These are phyloP conservation scores for Ametastegia equiseti DNA, from an alignment of 2,888 invertebrate species.

Conservation along the genomic window DNA sequence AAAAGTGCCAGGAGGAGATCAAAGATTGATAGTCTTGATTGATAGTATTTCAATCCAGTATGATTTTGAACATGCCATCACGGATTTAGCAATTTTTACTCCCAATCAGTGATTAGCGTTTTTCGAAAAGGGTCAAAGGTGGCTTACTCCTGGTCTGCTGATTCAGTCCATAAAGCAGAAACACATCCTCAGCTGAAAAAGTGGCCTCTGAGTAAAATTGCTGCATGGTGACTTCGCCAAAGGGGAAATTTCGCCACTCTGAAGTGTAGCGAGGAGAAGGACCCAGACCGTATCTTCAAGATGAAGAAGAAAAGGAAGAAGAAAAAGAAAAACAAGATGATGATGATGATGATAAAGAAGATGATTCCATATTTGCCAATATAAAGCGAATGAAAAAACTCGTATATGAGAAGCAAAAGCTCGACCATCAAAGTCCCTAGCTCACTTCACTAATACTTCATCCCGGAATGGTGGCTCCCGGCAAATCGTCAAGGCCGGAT, in stretches of 20 bases:
- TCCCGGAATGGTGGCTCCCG: conserved; percentile 79
- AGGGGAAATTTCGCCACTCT: conserved; percentile 80
- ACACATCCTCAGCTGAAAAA: conserved; percentile 78
- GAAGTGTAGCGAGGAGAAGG: conserved; percentile 78
- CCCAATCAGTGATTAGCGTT: background rate
- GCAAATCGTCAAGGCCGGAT: conserved; percentile 85
- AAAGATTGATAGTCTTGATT: too few species aligned
- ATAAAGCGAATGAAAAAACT: too few species aligned
- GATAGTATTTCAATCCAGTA: too few species aligned
- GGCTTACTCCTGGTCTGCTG: conserved; percentile 77
- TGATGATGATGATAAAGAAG: background rate
- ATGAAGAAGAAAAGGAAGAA: background rate
- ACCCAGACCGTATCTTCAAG: conserved; percentile 77
- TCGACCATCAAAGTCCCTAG: background rate
- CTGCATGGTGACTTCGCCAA: conserved; percentile 77
- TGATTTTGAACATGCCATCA: too few species aligned
- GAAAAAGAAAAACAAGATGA: background rate
- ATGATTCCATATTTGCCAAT: background rate
- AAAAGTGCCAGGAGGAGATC: too few species aligned
- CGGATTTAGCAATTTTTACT: too few species aligned
- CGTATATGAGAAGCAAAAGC: too few species aligned
- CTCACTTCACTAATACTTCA: conserved; percentile 39
- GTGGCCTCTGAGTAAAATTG: conserved; percentile 82
- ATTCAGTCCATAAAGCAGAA: conserved; percentile 79
- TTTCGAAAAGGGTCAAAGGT: background rate